Evolutionary conservation across 2,888 invertebrate genomes (phyloP).

Genomic region (Carabus problematicus): DNA sequence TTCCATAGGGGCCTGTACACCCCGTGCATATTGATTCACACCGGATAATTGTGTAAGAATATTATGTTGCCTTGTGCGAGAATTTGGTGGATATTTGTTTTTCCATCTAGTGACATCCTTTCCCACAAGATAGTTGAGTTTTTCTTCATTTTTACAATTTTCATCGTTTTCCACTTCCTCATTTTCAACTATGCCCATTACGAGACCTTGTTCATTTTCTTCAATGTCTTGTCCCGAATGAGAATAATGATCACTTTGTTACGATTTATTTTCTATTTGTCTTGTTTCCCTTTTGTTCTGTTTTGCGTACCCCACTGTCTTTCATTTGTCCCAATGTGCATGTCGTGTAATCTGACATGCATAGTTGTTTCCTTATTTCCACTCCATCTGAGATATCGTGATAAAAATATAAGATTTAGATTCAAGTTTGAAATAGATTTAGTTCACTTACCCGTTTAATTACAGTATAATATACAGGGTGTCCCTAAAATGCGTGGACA

Average conservation of each 20-base stretch:
- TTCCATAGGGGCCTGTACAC: conserved; percentile 20
- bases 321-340: no score
- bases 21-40: conserved; percentile 9
- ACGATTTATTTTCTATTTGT: no score
- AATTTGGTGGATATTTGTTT: conserved; percentile 1
- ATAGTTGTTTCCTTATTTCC: no score
- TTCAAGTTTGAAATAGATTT: no score
- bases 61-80: conserved; percentile 8
- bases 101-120: conserved; percentile 5
- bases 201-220: background rate
- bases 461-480: background rate
- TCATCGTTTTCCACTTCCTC: conserved; percentile 2
- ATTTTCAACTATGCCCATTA: background rate
- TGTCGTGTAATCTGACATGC: no score
- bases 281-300: no score
- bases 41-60: conserved; percentile 17
- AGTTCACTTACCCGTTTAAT: no score
- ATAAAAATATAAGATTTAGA: no score
- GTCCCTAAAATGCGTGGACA: no score
- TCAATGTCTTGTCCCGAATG: background rate
- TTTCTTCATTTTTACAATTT: background rate
- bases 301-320: no score
- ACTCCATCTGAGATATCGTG: no score
- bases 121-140: conserved; percentile 1
- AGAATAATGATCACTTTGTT: conserved; percentile 2